phyloP scores from a whole-genome alignment of 2,797 vertebrate genomes.

The Chelonia mydas region DNA sequence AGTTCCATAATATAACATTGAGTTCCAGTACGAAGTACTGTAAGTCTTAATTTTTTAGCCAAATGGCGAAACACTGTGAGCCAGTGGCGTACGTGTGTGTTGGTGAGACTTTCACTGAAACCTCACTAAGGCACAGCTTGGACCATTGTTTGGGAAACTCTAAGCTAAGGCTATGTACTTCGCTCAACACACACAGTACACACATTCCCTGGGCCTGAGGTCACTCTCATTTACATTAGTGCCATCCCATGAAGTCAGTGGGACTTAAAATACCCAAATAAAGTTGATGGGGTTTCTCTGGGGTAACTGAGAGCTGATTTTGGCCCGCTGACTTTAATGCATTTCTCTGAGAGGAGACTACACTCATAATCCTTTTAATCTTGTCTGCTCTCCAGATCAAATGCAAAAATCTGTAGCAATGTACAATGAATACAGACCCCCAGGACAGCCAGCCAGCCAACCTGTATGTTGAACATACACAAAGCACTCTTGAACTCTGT shows the following conservation, averaged over 20 bases:
- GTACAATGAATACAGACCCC: not conserved
- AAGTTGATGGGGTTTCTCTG: not conserved
- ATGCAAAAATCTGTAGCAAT: accelerated
- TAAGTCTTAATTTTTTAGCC: not conserved
- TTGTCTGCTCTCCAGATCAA: not conserved
- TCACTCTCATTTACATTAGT: not conserved
- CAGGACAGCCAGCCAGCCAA: accelerated
- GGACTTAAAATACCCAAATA: accelerated
- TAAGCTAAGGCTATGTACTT: accelerated
- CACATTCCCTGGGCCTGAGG: not conserved
- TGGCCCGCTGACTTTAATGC: not conserved
- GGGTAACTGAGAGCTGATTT: not conserved
- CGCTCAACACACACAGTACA: accelerated
- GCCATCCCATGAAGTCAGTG: accelerated
- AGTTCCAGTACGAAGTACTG: not conserved
- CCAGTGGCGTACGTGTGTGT: not conserved
- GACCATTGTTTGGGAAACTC: not conserved
- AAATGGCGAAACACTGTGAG: not conserved
- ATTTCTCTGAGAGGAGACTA: not conserved
- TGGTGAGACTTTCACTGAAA: not conserved
- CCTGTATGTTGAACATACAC: not conserved
- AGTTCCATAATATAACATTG: not conserved
- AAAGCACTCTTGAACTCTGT: not conserved
- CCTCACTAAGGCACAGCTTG: not conserved
- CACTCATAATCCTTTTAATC: not conserved